phyloP scores from a whole-genome alignment of 2,113 vertebrate genomes.

The Dasyornis broadbenti region DNA sequence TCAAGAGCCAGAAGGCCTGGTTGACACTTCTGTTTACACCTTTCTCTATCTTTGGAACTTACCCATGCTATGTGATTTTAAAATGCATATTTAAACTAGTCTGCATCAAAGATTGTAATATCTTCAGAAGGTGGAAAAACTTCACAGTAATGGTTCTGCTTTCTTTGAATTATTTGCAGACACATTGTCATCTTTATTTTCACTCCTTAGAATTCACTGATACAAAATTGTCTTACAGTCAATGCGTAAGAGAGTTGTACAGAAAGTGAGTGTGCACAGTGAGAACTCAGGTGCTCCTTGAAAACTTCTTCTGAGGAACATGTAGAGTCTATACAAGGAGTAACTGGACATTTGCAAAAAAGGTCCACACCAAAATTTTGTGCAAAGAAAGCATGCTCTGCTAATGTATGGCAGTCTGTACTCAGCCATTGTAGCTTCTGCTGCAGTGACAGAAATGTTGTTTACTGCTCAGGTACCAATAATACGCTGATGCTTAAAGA shows the following conservation, averaged over 20 bases:
- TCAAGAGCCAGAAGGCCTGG: neutral
- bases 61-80: neutral
- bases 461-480: neutral
- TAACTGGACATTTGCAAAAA: neutral
- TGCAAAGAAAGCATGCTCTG: rapidly evolving
- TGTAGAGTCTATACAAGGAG: neutral
- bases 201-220: neutral
- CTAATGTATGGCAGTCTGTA: neutral
- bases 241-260: neutral
- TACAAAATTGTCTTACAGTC: neutral
- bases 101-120: neutral
- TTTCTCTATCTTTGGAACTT: constrained; percentile 3
- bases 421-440: neutral
- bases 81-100: neutral
- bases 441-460: neutral
- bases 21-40: constrained; percentile 27
- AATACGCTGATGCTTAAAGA: neutral
- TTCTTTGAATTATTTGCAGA: neutral
- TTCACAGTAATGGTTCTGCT: neutral
- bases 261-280: neutral
- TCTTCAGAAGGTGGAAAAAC: neutral
- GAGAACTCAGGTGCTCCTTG: neutral
- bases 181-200: neutral
- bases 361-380: neutral
- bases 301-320: neutral